Conservation (phyloP, 2,797 vertebrate genomes). For the Gallinago stenura region DNA sequence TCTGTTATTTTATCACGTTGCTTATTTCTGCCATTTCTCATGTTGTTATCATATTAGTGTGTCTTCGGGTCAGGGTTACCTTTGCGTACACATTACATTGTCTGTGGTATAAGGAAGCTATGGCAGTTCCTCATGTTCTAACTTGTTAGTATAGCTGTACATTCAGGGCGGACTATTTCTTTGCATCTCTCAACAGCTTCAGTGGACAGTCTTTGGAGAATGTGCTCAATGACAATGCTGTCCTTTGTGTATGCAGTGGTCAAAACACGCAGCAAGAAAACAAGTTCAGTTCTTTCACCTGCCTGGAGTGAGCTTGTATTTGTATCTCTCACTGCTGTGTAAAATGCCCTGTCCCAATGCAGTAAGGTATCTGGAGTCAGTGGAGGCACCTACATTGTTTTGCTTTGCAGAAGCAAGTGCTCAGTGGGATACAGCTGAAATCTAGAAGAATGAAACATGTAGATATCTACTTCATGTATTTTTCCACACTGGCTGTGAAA, state of each 20-base stretch:
- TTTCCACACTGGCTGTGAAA: background rate
- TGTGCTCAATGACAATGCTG: background rate
- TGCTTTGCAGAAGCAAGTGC: background rate
- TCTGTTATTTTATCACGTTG: background rate
- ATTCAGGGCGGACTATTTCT: background rate
- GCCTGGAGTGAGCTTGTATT: background rate
- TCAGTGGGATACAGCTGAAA: background rate
- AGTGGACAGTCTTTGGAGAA: background rate
- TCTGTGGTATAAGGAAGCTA: background rate
- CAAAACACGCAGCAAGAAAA: background rate
- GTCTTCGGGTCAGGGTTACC: background rate
- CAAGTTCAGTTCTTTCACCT: background rate
- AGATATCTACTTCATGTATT: background rate
- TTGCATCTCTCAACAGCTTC: background rate
- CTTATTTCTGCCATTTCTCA: background rate
- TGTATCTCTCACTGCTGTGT: background rate
- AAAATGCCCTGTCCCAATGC: background rate
- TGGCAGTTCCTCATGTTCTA: background rate
- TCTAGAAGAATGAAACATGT: background rate
- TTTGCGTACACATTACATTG: background rate
- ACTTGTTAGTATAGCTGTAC: background rate
- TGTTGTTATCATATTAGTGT: background rate
- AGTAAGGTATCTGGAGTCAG: background rate
- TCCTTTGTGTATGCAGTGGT: background rate
- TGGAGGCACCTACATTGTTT: background rate